Percentiles rank a stretch among this genome's conserved stretches.
phyloP scores from a whole-genome alignment of 2,888 invertebrate genomes.

The Molanna angustata region DNA sequence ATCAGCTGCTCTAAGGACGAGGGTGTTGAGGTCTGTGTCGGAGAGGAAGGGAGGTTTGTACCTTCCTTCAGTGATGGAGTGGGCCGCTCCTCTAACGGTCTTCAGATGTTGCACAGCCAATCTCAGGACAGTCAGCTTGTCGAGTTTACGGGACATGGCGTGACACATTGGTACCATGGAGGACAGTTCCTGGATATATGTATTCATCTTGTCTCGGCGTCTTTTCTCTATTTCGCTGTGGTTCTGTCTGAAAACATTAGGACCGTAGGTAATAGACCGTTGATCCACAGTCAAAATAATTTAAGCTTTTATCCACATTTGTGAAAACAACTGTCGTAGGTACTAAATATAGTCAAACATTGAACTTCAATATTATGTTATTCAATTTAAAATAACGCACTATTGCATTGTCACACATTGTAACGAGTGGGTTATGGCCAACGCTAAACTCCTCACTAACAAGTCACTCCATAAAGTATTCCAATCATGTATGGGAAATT shows the following conservation, averaged over 20 bases:
- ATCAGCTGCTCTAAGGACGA: conserved; percentile 83
- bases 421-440: too few species aligned
- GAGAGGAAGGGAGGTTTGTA: conserved; percentile 80
- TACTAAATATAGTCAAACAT: too few species aligned
- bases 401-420: too few species aligned
- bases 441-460: too few species aligned
- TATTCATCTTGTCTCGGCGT: conserved; percentile 94
- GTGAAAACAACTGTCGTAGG: too few species aligned
- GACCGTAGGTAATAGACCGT: too few species aligned
- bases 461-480: too few species aligned
- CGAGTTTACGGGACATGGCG: conserved; percentile 88
- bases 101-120: conserved; percentile 94
- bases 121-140: conserved; percentile 85
- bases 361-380: too few species aligned
- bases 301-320: too few species aligned
- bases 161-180: conserved; percentile 92
- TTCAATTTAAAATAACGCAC: too few species aligned
- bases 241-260: conserved; percentile 81
- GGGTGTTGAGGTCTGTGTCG: conserved; percentile 81
- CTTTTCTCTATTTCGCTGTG: conserved; percentile 97
- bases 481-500: too few species aligned
- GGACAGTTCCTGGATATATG: conserved; percentile 86
- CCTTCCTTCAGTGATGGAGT: conserved; percentile 69
- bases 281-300: too few species aligned
- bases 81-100: conserved; percentile 68